Conservation (phyloP, 2,888 invertebrate species). For the Hypercompe scribonia region DNA sequence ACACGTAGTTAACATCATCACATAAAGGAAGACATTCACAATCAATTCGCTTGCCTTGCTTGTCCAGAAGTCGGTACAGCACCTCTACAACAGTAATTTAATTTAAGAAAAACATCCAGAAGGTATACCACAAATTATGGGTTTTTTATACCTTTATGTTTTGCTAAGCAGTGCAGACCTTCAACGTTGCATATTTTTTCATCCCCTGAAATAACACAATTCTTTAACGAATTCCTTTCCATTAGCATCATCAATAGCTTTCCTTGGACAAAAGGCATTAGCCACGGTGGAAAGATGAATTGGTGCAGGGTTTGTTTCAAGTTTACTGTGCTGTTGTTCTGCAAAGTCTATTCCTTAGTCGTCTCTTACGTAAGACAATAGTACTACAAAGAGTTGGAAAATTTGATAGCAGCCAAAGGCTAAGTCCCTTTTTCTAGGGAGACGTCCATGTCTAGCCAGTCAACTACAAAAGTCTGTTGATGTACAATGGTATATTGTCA, state of each 20-base stretch:
- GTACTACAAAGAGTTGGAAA: too few species aligned
- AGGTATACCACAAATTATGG: neutral
- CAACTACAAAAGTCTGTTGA: too few species aligned
- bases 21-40: conserved; percentile 90
- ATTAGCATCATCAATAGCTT: too few species aligned
- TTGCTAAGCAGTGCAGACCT: conserved; percentile 88
- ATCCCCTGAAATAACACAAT: conserved; percentile 82
- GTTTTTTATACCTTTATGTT: conserved; percentile 80
- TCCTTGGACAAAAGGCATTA: too few species aligned
- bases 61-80: conserved; percentile 82
- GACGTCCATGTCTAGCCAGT: too few species aligned
- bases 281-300: too few species aligned
- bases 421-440: too few species aligned
- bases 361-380: too few species aligned
- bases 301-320: too few species aligned
- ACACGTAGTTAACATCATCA: conserved; percentile 89
- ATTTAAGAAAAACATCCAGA: neutral
- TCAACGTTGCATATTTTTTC: conserved; percentile 87
- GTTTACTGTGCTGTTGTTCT: too few species aligned
- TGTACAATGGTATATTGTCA: neutral
- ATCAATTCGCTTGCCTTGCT: conserved; percentile 82
- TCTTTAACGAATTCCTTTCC: neutral
- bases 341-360: too few species aligned
- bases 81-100: conserved; percentile 71
- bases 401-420: too few species aligned